Conservation (phyloP, 2,888 invertebrate genomes). For the Lutraria lutraria region DNA sequence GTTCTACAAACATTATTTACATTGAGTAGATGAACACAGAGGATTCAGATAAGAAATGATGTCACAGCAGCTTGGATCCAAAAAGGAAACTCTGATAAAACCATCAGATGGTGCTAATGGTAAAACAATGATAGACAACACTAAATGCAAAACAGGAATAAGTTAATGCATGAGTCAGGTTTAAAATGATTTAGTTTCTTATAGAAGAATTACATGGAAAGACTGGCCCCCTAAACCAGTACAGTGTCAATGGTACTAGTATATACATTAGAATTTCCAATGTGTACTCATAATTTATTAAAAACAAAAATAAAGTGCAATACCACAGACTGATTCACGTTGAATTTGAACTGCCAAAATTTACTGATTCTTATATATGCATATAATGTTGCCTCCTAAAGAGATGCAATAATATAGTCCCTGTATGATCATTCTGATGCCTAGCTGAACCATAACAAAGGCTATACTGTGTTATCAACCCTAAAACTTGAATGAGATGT, state of each 20-base stretch:
- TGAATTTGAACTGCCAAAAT: neutral
- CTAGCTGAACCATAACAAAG: neutral
- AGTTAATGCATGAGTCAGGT: neutral
- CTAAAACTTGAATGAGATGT: neutral
- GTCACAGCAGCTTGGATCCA: too few relatives aligned
- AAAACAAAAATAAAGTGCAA: neutral
- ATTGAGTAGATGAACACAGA: too few relatives aligned
- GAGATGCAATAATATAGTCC: too few relatives aligned
- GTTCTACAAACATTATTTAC: too few relatives aligned
- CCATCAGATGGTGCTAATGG: too few relatives aligned
- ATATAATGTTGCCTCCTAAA: too few relatives aligned
- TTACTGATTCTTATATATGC: neutral
- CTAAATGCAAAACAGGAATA: neutral
- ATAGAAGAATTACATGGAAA: too few relatives aligned
- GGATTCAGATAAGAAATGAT: too few relatives aligned
- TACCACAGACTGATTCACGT: too few relatives aligned
- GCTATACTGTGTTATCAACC: neutral
- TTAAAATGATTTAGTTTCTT: neutral
- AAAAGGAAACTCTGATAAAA: too few relatives aligned
- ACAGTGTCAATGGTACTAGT: neutral
- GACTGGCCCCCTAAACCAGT: neutral
- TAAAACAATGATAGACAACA: too few relatives aligned
- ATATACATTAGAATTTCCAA: neutral
- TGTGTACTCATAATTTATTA: neutral
- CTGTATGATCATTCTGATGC: too few relatives aligned